Evolutionary conservation across 2,797 vertebrate genomes (phyloP), one percentile per base, ranked within the genome.

Genomic region (Falco concolor): DNA sequence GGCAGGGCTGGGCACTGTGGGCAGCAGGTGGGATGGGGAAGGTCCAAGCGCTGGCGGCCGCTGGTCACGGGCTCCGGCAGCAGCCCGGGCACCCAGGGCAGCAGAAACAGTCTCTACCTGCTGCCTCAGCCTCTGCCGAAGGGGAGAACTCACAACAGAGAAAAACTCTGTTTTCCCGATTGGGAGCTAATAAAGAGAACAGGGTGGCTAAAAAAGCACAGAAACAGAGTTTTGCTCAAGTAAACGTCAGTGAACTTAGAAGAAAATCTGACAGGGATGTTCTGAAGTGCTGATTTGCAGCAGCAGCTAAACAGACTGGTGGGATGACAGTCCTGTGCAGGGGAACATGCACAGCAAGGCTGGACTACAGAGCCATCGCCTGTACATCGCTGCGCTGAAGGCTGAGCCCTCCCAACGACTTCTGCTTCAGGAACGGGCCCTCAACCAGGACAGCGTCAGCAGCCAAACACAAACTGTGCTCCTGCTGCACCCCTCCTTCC

Each of bases 331-430:
- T 4, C 32, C 56, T 10, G 7, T 18, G 16, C 21, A 5, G 32
- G 20, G 15, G 27, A 21, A 87, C 13, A 18, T 52, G 57, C 56
- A 20, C 16, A 4, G n/a, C 36, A 49, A 47, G 0, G 1, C 16
- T 4, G 12, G 25, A 7, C 44, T 32, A 36, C 52, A 25, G 22
- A 74, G 34, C 54, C 56, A 2, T 0, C 44, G 8, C 70, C 8
- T 0, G 19, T 0, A 21, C 18, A n/a, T 2, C 32, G 5, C 82
- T 2, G 3, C 0, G 44, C 60, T 45, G 34, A 32, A 53, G 67
- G 28, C 64, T 60, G 20, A 7, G 1, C 23, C 7, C 47, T 30
- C 22, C 49, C 11, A 22, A 21, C 1, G 2, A 12, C n/a, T 12
- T 34, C 32, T 27, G 50, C 42, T 8, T 8, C 17, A 44, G 13